phyloP scores from a whole-genome alignment of 1,140 invertebrate species.

The Metaphire vulgaris region DNA sequence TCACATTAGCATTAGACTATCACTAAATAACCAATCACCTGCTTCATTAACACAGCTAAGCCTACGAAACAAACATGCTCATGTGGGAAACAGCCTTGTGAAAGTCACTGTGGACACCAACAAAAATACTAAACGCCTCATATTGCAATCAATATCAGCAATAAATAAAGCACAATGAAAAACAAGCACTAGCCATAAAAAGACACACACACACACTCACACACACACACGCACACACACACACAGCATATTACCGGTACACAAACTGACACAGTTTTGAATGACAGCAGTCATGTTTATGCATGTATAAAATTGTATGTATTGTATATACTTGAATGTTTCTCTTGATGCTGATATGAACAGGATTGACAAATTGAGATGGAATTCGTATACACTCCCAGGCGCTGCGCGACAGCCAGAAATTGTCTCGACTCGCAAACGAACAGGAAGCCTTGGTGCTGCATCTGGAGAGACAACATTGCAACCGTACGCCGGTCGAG shows the following conservation, averaged over 20 bases:
- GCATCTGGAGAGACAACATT: conserved; percentile 10
- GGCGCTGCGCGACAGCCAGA: conserved; percentile 1
- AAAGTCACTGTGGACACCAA: too few species aligned
- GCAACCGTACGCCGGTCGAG: too few species aligned
- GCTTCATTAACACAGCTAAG: too few species aligned
- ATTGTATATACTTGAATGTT: background rate
- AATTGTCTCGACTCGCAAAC: background rate
- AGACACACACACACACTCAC: background rate
- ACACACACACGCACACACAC: background rate
- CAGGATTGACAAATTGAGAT: conserved; percentile 12
- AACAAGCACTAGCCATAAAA: background rate
- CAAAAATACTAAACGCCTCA: too few species aligned
- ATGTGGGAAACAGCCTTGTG: too few species aligned
- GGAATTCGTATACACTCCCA: conserved; percentile 17
- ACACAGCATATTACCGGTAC: too few species aligned
- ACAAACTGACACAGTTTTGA: too few species aligned
- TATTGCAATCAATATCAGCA: background rate
- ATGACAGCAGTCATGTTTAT: too few species aligned
- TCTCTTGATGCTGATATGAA: background rate
- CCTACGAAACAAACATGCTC: too few species aligned
- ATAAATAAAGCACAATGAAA: background rate
- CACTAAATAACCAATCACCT: too few species aligned
- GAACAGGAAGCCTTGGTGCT: background rate
- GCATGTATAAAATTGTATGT: too few species aligned
- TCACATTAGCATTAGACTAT: too few species aligned